These are phyloP conservation scores for Phycodurus eques DNA, from an alignment of 2,113 vertebrate species.

Conservation along the genomic window DNA sequence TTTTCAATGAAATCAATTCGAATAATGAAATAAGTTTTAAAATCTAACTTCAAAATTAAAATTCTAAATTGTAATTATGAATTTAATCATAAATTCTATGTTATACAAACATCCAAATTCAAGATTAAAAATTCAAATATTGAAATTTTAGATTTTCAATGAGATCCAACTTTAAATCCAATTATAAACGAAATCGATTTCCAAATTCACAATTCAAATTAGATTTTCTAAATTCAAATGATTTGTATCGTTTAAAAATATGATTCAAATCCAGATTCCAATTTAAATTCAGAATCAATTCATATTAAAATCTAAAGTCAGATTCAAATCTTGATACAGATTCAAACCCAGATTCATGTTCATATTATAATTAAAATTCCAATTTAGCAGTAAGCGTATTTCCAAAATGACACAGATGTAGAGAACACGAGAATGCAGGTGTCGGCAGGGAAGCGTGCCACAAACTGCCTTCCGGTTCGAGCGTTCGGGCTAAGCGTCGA, in stretches of 20 bases:
- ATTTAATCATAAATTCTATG: too few relatives aligned
- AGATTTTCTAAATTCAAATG: too few relatives aligned
- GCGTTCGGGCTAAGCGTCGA: conserved; percentile 36
- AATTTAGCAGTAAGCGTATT: background rate
- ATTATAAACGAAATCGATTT: too few relatives aligned
- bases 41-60: too few relatives aligned
- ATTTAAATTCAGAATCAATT: background rate
- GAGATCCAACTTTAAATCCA: too few relatives aligned
- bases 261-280: background rate
- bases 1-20: too few relatives aligned
- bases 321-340: background rate
- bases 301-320: background rate
- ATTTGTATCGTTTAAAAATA: background rate
- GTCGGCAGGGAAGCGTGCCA: conserved; percentile 13
- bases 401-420: background rate
- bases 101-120: too few relatives aligned
- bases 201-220: too few relatives aligned
- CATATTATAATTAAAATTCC: background rate
- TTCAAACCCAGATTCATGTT: background rate
- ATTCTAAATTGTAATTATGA: too few relatives aligned
- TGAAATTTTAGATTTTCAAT: too few relatives aligned
- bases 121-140: too few relatives aligned
- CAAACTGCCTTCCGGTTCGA: conserved; percentile 24
- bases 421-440: background rate
- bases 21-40: too few relatives aligned